phyloP scores from a whole-genome alignment of 2,113 vertebrate genomes.

The Carassius auratus region DNA sequence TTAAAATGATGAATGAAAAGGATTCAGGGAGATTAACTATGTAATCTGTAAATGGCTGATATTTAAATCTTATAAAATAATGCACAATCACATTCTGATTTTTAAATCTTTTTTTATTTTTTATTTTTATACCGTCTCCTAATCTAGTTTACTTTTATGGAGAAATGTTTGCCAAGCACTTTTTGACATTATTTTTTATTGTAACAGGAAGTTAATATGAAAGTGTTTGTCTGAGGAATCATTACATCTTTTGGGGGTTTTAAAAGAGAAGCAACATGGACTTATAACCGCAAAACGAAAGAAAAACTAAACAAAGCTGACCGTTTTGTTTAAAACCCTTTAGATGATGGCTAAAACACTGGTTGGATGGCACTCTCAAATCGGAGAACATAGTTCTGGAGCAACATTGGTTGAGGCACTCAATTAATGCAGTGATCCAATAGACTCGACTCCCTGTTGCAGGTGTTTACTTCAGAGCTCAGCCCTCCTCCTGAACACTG shows the following conservation, averaged over 20 bases:
- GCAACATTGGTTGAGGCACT: not conserved
- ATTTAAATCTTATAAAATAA: not conserved
- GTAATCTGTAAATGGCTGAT: not conserved
- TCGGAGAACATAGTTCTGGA: not conserved
- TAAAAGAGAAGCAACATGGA: too few relatives aligned
- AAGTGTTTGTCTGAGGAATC: not conserved
- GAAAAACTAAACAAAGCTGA: too few relatives aligned
- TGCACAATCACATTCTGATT: not conserved
- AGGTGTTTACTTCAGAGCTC: conserved; percentile 39
- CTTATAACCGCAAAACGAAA: too few relatives aligned
- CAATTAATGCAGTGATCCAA: conserved; percentile 26
- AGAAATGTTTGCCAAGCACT: not conserved
- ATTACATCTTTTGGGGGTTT: too few relatives aligned
- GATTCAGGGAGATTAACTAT: not conserved
- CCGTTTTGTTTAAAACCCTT: too few relatives aligned
- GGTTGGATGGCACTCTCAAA: not conserved
- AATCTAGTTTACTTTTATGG: not conserved
- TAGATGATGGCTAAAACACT: too few relatives aligned
- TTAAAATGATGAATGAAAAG: not conserved
- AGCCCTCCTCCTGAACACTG: conserved; percentile 11
- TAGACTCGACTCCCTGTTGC: conserved; percentile 30
- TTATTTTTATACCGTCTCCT: not conserved
- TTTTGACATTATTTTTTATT: not conserved
- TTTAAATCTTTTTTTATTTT: not conserved
- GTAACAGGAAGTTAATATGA: not conserved